These are phyloP conservation scores for Poecilia wingei DNA, from an alignment of 2,797 vertebrate species.

Conservation along the genomic window DNA sequence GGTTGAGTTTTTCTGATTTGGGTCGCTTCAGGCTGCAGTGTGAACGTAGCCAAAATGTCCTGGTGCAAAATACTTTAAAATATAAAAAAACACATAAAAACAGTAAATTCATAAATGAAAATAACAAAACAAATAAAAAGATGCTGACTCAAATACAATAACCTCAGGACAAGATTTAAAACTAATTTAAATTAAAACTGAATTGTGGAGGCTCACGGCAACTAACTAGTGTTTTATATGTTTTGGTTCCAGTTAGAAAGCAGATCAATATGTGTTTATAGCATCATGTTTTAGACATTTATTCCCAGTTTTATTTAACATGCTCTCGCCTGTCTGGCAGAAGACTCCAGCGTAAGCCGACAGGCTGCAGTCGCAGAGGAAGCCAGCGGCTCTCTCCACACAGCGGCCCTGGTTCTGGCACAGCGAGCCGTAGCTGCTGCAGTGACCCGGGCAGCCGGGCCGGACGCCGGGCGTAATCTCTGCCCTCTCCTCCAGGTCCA, in stretches of 20 bases:
- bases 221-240: background rate
- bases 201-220: too few relatives aligned
- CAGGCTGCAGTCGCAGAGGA: conserved; percentile 87
- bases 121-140: too few relatives aligned
- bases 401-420: conserved; percentile 89
- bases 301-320: background rate
- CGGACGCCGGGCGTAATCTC: conserved; percentile 89
- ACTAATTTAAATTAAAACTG: too few relatives aligned
- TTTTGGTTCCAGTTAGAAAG: background rate
- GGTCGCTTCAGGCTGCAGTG: too few relatives aligned
- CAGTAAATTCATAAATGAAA: too few relatives aligned
- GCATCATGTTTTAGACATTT: background rate
- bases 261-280: too few relatives aligned
- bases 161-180: too few relatives aligned
- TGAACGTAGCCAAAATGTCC: too few relatives aligned
- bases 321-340: conserved; percentile 49
- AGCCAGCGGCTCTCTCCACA: conserved; percentile 84
- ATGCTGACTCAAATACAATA: too few relatives aligned
- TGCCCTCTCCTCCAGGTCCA: conserved; percentile 91
- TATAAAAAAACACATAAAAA: too few relatives aligned
- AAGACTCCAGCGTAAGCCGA: conserved; percentile 45
- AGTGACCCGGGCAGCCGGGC: conserved; percentile 91
- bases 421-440: conserved; percentile 89
- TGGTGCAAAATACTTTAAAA: too few relatives aligned
- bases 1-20: too few relatives aligned